Conservation (phyloP, 2,797 vertebrate genomes). For the Onychomys torridus region DNA sequence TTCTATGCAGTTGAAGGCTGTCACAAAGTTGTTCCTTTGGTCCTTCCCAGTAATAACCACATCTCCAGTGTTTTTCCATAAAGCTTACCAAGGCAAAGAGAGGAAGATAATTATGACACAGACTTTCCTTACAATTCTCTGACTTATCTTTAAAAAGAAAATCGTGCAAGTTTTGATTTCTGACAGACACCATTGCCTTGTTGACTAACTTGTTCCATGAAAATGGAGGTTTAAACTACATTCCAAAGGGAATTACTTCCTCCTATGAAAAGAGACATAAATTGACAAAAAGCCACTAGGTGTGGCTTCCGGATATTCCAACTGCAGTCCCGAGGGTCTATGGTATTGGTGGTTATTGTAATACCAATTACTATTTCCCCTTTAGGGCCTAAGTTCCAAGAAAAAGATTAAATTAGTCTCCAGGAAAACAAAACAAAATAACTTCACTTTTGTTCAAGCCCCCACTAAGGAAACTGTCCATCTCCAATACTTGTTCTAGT, state of each 20-base stretch:
- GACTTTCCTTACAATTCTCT: background rate
- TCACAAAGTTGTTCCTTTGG: background rate
- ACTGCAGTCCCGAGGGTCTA: background rate
- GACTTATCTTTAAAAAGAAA: background rate
- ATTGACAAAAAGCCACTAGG: background rate
- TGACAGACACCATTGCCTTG: slow-evolving; percentile 3
- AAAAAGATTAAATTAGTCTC: background rate
- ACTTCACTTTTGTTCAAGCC: background rate
- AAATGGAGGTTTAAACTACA: slow-evolving; percentile 40
- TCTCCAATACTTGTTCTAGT: background rate
- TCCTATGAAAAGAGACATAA: background rate
- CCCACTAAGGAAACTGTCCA: background rate
- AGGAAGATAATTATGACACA: background rate
- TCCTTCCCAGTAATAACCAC: background rate
- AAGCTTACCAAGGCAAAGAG: background rate
- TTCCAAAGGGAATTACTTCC: slow-evolving; percentile 36
- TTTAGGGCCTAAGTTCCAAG: slow-evolving; percentile 13
- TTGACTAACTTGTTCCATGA: slow-evolving; percentile 16
- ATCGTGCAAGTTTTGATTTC: background rate
- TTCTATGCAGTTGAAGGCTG: background rate
- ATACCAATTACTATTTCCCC: background rate
- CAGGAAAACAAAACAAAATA: slow-evolving; percentile 15
- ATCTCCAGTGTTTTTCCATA: background rate
- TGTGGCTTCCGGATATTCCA: background rate
- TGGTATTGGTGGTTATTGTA: background rate